Conservation (phyloP, 1,140 invertebrate species). For the Matsumurasca onukii region DNA sequence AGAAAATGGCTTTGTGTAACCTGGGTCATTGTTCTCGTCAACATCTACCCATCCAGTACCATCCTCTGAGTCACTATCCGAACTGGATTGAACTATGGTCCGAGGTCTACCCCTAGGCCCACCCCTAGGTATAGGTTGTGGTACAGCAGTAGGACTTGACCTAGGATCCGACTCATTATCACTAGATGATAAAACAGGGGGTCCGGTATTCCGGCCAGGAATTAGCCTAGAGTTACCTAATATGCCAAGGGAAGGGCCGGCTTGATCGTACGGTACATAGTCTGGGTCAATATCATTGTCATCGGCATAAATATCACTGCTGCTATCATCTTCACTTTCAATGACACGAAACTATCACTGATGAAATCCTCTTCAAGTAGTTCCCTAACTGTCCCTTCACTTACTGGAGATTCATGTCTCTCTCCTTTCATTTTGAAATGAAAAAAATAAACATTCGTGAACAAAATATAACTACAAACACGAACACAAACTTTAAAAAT, state of each 20-base stretch:
- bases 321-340: neutral
- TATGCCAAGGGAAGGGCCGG: neutral
- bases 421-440: neutral
- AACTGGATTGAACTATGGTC: neutral
- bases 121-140: neutral
- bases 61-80: slow-evolving; percentile 1
- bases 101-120: slow-evolving; percentile 22
- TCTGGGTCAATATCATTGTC: slow-evolving; percentile 20
- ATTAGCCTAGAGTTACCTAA: neutral
- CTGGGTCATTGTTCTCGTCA: slow-evolving; percentile 14
- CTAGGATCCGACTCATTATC: neutral
- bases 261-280: neutral
- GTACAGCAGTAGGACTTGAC: neutral
- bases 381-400: neutral
- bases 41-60: slow-evolving; percentile 14
- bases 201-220: neutral
- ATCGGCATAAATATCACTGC: neutral
- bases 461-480: neutral
- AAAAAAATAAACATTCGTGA: neutral
- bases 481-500: no score
- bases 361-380: neutral
- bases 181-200: neutral
- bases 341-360: neutral
- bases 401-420: neutral
- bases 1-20: neutral